Evolutionary conservation across 1,140 invertebrate genomes (phyloP).

Genomic region (Pseudomyrmex dendroicus): DNA sequence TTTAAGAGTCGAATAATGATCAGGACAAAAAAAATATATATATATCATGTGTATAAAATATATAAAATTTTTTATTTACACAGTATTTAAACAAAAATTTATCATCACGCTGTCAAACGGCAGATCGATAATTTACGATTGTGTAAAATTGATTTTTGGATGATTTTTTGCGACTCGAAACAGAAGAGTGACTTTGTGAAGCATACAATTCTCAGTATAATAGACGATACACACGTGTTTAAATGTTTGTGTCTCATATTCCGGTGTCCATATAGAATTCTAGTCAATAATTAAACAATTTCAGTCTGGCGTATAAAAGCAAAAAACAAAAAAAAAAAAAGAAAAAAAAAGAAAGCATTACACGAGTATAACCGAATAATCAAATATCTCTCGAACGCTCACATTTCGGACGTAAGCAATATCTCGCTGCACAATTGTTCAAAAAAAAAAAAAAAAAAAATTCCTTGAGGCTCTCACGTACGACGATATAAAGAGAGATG

Average conservation of each 20-base stretch:
- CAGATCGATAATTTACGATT: no score
- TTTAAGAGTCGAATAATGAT: not conserved
- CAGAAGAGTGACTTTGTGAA: not conserved
- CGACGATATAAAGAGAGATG: not conserved
- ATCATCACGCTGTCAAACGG: no score
- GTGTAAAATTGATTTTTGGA: no score
- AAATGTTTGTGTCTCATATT: conserved; percentile 4
- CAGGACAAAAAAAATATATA: not conserved
- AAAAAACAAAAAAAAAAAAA: conserved; percentile 26
- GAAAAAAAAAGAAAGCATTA: conserved; percentile 42
- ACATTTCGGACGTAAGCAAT: conserved; percentile 49
- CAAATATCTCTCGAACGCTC: conserved; percentile 9
- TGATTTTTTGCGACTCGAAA: not conserved
- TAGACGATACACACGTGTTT: conserved; percentile 9
- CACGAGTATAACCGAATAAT: conserved; percentile 1
- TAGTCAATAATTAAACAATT: conserved; percentile 48
- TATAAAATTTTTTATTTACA: no score
- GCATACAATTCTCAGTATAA: not conserved
- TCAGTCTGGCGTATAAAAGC: not conserved
- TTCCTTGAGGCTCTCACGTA: conserved; percentile 7
- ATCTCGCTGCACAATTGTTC: conserved; percentile 41
- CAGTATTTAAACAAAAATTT: no score
- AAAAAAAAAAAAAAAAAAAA: conserved; percentile 16
- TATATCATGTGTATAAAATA: no score
- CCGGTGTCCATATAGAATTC: not conserved